Evolutionary conservation across 2,888 invertebrate genomes (phyloP).

Genomic region (Dorcus hopei): DNA sequence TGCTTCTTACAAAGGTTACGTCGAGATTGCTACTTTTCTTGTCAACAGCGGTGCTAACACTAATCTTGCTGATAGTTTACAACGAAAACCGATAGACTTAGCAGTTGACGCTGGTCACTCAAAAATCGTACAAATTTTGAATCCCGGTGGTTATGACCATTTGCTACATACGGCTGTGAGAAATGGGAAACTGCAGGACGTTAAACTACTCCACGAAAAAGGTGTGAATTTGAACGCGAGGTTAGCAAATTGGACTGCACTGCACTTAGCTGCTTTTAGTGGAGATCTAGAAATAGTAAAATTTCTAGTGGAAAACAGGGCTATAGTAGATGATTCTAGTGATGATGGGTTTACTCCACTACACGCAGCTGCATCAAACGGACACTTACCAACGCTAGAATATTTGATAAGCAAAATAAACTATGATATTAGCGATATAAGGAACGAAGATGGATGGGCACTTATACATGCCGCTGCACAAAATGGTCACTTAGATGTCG

Average conservation of each 20-base stretch:
- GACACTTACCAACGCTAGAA: neutral
- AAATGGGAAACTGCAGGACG: too few relatives aligned
- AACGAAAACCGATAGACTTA: neutral
- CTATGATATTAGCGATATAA: too few relatives aligned
- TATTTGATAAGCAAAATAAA: neutral
- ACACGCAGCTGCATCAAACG: neutral
- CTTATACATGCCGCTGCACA: too few relatives aligned
- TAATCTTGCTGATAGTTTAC: neutral
- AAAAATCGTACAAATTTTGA: neutral
- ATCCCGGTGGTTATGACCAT: too few relatives aligned
- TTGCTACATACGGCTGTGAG: too few relatives aligned
- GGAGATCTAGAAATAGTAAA: neutral
- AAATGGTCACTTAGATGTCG: too few relatives aligned
- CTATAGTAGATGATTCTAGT: neutral
- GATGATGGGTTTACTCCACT: neutral
- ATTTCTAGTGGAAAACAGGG: neutral
- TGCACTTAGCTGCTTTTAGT: neutral
- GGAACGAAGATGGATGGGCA: too few relatives aligned
- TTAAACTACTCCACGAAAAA: neutral
- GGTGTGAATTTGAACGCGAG: neutral
- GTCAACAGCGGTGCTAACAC: neutral
- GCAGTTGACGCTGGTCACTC: neutral
- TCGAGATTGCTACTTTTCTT: neutral
- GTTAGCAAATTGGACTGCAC: neutral
- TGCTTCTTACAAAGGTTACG: neutral